Evolutionary conservation across 35 echinoderm and acorn worm species (phyloP).

Genomic region (Ptychodera flava): DNA sequence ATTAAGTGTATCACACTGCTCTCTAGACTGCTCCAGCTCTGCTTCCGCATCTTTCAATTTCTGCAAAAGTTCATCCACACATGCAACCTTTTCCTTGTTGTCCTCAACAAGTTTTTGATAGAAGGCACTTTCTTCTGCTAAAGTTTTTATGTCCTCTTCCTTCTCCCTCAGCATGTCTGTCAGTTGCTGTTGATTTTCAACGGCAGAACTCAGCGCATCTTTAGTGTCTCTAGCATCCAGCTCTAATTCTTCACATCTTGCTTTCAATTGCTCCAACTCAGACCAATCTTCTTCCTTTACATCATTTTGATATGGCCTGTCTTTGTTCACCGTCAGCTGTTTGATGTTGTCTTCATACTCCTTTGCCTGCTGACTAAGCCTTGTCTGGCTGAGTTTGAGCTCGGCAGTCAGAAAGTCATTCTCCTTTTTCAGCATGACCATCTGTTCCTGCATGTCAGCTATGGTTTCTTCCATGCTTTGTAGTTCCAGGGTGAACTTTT

Average conservation of each 20-base stretch:
- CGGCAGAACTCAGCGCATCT: slow-evolving; percentile 64
- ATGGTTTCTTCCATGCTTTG: slow-evolving; percentile 30
- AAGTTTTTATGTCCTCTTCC: slow-evolving; percentile 73
- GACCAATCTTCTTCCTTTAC: slow-evolving; percentile 35
- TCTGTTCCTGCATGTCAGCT: slow-evolving; percentile 5
- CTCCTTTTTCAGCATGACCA: neutral
- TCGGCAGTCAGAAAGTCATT: neutral
- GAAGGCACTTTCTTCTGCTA: slow-evolving; percentile 77
- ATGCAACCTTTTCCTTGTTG: slow-evolving; percentile 46
- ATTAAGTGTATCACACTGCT: slow-evolving; percentile 33
- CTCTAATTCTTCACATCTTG: slow-evolving; percentile 49
- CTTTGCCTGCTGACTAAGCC: neutral
- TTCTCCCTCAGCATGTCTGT: slow-evolving; percentile 74
- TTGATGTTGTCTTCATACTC: neutral
- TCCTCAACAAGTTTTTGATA: slow-evolving; percentile 72
- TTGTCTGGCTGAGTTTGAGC: neutral
- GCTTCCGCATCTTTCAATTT: slow-evolving; percentile 30
- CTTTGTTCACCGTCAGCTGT: neutral
- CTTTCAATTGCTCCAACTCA: slow-evolving; percentile 35
- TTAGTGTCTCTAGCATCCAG: slow-evolving; percentile 57
- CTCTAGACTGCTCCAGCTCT: slow-evolving; percentile 20
- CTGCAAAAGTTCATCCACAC: slow-evolving; percentile 22
- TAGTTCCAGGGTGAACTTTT: too few species aligned
- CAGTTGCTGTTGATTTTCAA: slow-evolving; percentile 62
- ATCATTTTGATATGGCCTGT: slow-evolving; percentile 2